phyloP scores from a whole-genome alignment of 2,113 vertebrate genomes.

The Vireo altiloquus region DNA sequence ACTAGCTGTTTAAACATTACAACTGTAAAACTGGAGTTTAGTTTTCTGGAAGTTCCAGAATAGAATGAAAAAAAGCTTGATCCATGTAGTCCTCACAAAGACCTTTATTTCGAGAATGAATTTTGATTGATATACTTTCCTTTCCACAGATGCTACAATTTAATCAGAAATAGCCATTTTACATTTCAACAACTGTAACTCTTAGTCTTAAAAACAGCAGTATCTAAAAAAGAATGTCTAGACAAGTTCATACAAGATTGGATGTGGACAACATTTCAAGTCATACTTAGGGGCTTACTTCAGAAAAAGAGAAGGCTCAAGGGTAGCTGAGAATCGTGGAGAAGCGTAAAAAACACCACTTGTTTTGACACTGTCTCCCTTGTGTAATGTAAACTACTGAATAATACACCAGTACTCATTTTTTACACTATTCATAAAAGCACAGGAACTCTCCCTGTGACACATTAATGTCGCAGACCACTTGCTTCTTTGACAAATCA shows the following conservation, averaged over 20 bases:
- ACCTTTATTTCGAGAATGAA: background rate
- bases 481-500: background rate
- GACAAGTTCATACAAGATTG: background rate
- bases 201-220: background rate
- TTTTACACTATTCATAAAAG: background rate
- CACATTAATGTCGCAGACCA: background rate
- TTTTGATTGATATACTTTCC: background rate
- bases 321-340: background rate
- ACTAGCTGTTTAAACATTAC: background rate
- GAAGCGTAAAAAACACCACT: background rate
- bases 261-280: background rate
- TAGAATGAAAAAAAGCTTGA: background rate
- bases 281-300: background rate
- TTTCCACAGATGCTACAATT: background rate
- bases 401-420: background rate
- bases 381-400: background rate
- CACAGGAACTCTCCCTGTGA: accelerated
- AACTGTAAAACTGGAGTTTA: background rate
- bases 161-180: background rate
- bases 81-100: background rate
- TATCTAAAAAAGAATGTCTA: background rate
- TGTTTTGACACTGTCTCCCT: background rate
- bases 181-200: background rate
- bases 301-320: background rate
- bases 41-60: background rate